Conservation (phyloP, 2,113 vertebrate genomes). For the Coregonus clupeaformis region DNA sequence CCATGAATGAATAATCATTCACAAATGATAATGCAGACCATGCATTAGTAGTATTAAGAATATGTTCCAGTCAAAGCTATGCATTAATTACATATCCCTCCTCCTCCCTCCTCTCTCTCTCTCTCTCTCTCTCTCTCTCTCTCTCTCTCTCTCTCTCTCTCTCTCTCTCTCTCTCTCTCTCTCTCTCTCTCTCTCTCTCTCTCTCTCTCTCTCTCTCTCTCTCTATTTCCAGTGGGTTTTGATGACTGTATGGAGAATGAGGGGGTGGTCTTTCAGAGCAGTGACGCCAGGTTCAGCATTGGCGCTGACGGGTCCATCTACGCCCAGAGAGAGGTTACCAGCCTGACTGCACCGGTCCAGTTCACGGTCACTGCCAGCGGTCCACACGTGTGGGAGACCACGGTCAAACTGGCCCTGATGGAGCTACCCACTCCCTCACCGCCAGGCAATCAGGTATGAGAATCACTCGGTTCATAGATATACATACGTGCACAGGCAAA, state of each 20-base stretch:
- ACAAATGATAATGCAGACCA: neutral
- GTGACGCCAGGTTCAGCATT: constrained; percentile 82
- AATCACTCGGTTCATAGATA: neutral
- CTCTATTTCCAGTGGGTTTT: constrained; percentile 80
- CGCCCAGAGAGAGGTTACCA: constrained; percentile 68
- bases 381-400: constrained; percentile 78
- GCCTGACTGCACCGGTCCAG: constrained; percentile 76
- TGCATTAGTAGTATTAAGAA: neutral
- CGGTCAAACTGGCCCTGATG: constrained; percentile 78
- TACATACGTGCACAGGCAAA: neutral
- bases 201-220: neutral
- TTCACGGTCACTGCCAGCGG: constrained; percentile 80
- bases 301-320: constrained; percentile 81
- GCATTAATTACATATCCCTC: too few species aligned
- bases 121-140: constrained; percentile 7
- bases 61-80: neutral
- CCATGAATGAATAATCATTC: neutral
- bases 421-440: constrained; percentile 61
- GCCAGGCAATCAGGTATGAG: constrained; percentile 76
- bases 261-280: constrained; percentile 80
- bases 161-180: neutral
- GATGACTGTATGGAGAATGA: constrained; percentile 83
- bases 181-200: constrained; percentile 6
- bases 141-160: constrained; percentile 36
- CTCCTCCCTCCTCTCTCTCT: neutral